Percentiles rank a stretch among this genome's conserved stretches.
Evolutionary conservation across 2,113 vertebrate species (phyloP).

Genomic region (Callipepla californica): DNA sequence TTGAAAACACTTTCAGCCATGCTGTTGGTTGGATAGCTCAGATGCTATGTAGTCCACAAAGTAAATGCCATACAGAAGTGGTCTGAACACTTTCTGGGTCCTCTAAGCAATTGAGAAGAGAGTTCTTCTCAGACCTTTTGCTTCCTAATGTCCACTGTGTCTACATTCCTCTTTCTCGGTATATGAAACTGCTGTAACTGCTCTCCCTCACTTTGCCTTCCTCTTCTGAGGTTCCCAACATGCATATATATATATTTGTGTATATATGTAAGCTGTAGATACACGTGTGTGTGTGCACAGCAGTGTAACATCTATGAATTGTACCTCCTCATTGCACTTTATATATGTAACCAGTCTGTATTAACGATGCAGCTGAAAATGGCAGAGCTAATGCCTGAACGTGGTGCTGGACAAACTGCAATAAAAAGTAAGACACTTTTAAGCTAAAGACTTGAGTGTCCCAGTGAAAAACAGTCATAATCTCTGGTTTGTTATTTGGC

Average conservation of each 20-base stretch:
- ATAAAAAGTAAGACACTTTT: neutral
- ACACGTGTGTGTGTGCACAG: accelerated
- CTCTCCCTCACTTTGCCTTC: neutral
- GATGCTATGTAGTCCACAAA: neutral
- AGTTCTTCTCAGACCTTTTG: neutral
- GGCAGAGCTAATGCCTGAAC: neutral
- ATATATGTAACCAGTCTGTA: neutral
- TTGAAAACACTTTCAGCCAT: neutral
- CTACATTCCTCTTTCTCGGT: neutral
- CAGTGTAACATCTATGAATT: neutral
- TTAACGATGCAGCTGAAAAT: neutral
- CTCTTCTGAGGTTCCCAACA: neutral
- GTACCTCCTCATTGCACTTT: neutral
- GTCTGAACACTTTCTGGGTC: neutral
- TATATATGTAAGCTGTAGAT: neutral
- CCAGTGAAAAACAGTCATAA: neutral
- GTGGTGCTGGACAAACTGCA: neutral
- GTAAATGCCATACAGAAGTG: neutral
- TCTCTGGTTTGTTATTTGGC: neutral
- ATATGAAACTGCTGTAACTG: neutral
- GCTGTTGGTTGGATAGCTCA: neutral
- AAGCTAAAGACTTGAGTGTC: neutral
- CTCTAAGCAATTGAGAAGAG: neutral
- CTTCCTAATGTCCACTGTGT: neutral
- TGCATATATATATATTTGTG: accelerated